Conservation (phyloP, 2,113 vertebrate species). For the Micromys minutus region DNA sequence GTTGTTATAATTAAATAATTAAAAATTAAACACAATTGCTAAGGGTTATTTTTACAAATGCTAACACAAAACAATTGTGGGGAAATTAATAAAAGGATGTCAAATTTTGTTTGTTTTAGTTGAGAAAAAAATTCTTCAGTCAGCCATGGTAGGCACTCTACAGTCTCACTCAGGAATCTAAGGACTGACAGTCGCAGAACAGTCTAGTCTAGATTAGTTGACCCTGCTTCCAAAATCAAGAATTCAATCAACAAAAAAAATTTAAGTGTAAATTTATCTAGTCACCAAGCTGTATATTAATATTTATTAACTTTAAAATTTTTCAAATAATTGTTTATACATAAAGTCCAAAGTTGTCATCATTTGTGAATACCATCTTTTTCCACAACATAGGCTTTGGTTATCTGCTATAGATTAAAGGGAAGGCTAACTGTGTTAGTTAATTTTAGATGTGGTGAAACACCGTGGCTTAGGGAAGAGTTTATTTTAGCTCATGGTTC, state of each 20-base stretch:
- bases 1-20: conserved; percentile 45
- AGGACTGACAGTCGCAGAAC: neutral
- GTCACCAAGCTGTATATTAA: neutral
- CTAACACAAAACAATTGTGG: neutral
- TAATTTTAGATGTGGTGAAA: neutral
- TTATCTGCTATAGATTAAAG: conserved; percentile 22
- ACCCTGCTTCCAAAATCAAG: neutral
- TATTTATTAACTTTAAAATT: neutral
- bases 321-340: neutral
- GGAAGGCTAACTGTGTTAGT: neutral
- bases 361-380: neutral
- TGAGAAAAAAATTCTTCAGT: neutral
- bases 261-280: neutral
- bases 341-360: neutral
- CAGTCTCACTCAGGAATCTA: neutral
- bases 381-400: neutral
- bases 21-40: conserved; percentile 38
- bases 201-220: neutral
- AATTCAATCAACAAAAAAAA: neutral
- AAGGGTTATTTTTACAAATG: neutral
- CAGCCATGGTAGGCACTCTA: no score
- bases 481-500: neutral
- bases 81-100: neutral
- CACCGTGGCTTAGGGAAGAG: neutral
- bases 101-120: conserved; percentile 20